phyloP scores from a whole-genome alignment of 1,140 invertebrate species.

The Dreissena rostriformis region DNA sequence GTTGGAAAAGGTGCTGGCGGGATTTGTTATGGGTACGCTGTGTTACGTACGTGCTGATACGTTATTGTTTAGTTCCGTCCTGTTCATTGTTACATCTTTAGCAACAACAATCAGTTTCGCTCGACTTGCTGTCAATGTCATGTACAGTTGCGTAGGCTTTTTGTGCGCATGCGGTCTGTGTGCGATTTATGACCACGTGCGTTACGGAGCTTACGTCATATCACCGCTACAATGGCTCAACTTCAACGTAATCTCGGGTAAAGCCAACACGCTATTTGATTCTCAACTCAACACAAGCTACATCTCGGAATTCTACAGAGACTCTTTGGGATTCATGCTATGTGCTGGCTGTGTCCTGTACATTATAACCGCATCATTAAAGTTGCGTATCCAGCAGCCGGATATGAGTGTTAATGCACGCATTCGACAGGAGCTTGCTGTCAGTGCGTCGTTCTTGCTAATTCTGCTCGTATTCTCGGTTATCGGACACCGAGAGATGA shows the following conservation, averaged over 20 bases:
- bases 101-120: neutral
- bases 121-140: neutral
- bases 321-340: neutral
- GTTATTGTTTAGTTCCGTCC: constrained; percentile 54
- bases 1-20: constrained; percentile 25
- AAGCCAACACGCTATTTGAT: constrained; percentile 66
- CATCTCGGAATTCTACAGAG: neutral
- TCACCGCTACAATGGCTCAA: constrained; percentile 73
- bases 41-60: constrained; percentile 70
- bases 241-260: constrained; percentile 69
- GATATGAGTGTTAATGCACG: too few species aligned
- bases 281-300: neutral
- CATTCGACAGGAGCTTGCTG: neutral
- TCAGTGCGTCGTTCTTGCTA: constrained; percentile 27
- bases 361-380: too few species aligned
- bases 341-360: too few species aligned
- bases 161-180: constrained; percentile 55
- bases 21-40: constrained; percentile 65
- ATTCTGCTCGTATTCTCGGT: constrained; percentile 56
- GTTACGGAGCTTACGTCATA: constrained; percentile 68
- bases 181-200: constrained; percentile 62
- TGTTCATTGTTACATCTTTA: neutral
- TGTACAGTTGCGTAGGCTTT: too few species aligned
- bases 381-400: too few species aligned
- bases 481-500: constrained; percentile 62